Evolutionary conservation across 2,888 invertebrate genomes (phyloP), one percentile per base, ranked within the genome.

Genomic region (Cataglyphis rosenhaueri): DNA sequence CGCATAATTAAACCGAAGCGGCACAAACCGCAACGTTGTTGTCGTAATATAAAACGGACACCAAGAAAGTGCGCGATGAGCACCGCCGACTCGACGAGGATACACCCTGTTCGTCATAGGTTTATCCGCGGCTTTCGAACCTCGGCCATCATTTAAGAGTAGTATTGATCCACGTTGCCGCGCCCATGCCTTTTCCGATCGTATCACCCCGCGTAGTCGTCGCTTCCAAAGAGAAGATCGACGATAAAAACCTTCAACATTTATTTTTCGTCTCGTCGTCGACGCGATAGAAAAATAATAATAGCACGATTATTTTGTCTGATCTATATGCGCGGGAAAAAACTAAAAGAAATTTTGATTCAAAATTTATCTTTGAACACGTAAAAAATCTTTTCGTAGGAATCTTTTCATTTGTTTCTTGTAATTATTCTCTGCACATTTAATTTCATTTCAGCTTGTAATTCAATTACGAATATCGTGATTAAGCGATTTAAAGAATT

Each of bases 111-210:
- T 76, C 66, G 66, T 57, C 68, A 32, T 25, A 18, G 61, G 79
- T 61, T 25, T 71, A 73, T 71, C 70, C 84, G 41, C 65, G 73
- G 65, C 85, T 78, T 86, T 81, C 62, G 78, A 82, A 83, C 85
- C 82, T 82, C 81, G 81, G 79, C n/a, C 10, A 38, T 64, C 75
- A 81, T 87, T 52, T 8, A 8, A n/a, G 18, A 81, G 55, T 32
- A 83, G 87, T 88, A 88, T 88, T 88, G 88, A 88, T 88, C 89
- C 78, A 35, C 75, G 71, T 62, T 82, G 84, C 89, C 88, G 81
- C 89, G 70, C 88, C 89, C 89, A 88, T 70, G 52, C 68, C 76
- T 83, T 57, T 59, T 12, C 38, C 29, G 48, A 83, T 85, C 52
- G 12, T 74, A 62, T 74, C 55, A 8, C n/a, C 48, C 64, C 35